phyloP scores from a whole-genome alignment of 2,113 vertebrate genomes.

The Leiothrix lutea region DNA sequence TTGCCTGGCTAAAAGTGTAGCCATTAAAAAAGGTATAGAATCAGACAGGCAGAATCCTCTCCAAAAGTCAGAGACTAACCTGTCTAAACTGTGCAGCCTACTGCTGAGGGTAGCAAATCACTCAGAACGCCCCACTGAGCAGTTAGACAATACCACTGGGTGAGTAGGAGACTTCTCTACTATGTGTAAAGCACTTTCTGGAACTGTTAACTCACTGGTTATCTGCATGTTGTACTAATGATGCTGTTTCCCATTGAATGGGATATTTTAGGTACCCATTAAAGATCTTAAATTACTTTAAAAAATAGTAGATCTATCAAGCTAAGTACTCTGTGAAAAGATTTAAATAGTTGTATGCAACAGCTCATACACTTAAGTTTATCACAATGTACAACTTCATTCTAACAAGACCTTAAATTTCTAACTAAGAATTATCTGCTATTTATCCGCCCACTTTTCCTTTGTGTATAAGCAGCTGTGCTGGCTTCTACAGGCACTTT shows the following conservation, averaged over 20 bases:
- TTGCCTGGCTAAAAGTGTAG: background rate
- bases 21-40: background rate
- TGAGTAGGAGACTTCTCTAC: background rate
- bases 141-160: background rate
- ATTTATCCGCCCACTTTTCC: background rate
- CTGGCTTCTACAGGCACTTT: background rate
- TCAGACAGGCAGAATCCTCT: background rate
- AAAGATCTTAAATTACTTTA: background rate
- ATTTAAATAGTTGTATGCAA: background rate
- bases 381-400: background rate
- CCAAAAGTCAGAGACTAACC: background rate
- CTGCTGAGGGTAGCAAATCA: background rate
- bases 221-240: background rate
- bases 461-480: background rate
- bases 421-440: background rate
- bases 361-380: background rate
- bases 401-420: background rate
- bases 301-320: background rate
- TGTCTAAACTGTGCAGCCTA: background rate
- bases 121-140: background rate
- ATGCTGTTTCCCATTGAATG: background rate
- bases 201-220: background rate
- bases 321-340: background rate
- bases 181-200: background rate
- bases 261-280: background rate